Base-by-base conservation (phyloP, 2,888 invertebrate genomes). In the Epinotia bilunana region DNA sequence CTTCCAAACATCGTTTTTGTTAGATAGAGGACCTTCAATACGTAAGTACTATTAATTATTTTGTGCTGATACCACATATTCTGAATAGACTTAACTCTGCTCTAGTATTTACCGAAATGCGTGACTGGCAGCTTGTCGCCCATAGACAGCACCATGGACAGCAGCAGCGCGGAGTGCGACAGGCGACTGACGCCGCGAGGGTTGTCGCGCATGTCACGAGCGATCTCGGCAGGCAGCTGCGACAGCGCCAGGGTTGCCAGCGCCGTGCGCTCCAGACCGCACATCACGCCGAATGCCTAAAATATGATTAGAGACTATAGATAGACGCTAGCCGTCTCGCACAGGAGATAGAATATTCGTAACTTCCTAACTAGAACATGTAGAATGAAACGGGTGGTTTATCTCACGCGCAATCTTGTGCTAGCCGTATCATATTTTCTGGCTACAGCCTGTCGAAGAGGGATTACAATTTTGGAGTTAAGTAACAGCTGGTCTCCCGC, bases 71-170 rank as follows among this genome's bases (percentile, higher is more conserved):
- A 20, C 20, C 20, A 20, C 20, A 20, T 20, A 1, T 20, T 20
- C 20, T 20, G 20, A 20, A 20, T 20, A 20, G 1, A 20, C 53
- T n/a, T 16, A 1, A 4, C 13, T 5, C 5, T 4, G 5, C 0
- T 53, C 7, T 6, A 6, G 18, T 43, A 43, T 87, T 91, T 90
- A 98, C 98, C 98, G 87, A 97, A 97, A 92, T 98, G 97, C 69
- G 97, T 97, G 72, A 98, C 95, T 2, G 99, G 98, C 94, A 99
- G 96, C 64, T 96, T 95, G 87, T 99, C 98, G 0, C 97, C 98
- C 95, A 98, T 97, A 72, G 98, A 98, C 87, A 99, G 96, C 67
- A 99, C 96, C 95, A 98, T 97, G 68, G 98, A 97, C 75, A 99
- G 92, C 80, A 99, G 95, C 77, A 97, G 95, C 1, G 97, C 96